Evolutionary conservation across 2,113 vertebrate species (phyloP), one percentile per base, ranked within the genome.

Genomic region (Turdus rufiventris): DNA sequence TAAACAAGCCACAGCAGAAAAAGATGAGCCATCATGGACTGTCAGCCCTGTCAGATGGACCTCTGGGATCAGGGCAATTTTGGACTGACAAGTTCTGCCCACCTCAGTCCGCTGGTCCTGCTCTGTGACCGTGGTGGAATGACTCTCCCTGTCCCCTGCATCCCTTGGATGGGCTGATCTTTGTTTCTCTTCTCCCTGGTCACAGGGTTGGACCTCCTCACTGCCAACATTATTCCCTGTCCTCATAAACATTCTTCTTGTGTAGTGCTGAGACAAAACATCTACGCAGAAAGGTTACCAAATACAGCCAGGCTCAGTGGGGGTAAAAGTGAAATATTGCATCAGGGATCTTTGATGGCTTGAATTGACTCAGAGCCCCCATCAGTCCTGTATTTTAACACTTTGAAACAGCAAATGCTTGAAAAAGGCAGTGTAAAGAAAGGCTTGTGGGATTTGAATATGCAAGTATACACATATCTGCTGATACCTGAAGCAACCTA

Each of bases 211-310:
- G 33, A 29, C 20, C 25, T 61, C 25, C 6, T 66, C 51, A 23
- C 12, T 38, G 78, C 18, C 20, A 42, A 23, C 6, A 2, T 19
- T 29, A 5, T 61, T 88, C 58, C 43, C 76, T 51, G 24, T 26
- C 61, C 40, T 90, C 58, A 56, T 91, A 74, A 88, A 42, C 29
- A 66, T 92, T 88, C 50, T 36, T 83, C 47, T 54, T 83, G n/a
- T 4, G 4, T 9, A 63, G 20, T 40, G 63, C 42, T 88, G 47
- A 94, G 57, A 60, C 11, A 85, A 85, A 89, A 71, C 4, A 15
- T 82, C 61, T 20, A 5, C 20, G 45, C 38, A 58, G 72, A 93
- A 91, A 77, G 51, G 62, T 89, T 63, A 86, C 6, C 38, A 88
- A 61, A 84, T 58, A 33, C 19, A 89, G 7, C 15, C 43, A 78